Conservation (phyloP, 2,797 vertebrate genomes). For the Phataginus tetradactyla region DNA sequence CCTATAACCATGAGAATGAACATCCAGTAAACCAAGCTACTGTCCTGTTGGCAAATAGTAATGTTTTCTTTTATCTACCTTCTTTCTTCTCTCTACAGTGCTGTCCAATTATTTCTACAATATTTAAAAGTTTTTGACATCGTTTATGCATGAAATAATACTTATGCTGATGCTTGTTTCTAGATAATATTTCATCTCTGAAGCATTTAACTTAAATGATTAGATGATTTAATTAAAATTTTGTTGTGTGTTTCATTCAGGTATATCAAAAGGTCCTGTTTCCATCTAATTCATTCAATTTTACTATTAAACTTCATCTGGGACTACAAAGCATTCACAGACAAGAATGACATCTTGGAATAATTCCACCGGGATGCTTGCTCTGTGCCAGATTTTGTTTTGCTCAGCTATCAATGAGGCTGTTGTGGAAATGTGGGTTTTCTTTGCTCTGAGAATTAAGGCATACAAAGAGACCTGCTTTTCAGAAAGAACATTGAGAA, state of each 20-base stretch:
- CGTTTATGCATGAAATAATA: slow-evolving; percentile 22
- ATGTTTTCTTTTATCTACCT: background rate
- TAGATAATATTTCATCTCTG: background rate
- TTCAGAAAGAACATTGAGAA: slow-evolving; percentile 88
- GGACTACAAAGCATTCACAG: slow-evolving; percentile 80
- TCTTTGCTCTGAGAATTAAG: slow-evolving; percentile 90
- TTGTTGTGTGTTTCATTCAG: slow-evolving; percentile 67
- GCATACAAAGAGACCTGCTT: slow-evolving; percentile 88
- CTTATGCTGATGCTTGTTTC: slow-evolving; percentile 14
- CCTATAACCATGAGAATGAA: background rate
- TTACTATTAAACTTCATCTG: slow-evolving; percentile 84
- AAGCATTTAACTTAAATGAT: slow-evolving; percentile 53
- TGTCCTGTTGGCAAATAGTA: background rate
- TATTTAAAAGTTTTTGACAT: background rate
- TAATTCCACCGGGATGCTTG: slow-evolving; percentile 84
- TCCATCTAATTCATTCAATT: slow-evolving; percentile 80
- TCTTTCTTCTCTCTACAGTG: slow-evolving; percentile 9
- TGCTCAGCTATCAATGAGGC: slow-evolving; percentile 88
- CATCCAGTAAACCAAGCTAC: background rate
- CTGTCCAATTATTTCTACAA: background rate
- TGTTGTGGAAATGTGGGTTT: slow-evolving; percentile 90
- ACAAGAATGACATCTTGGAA: slow-evolving; percentile 86
- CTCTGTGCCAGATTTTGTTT: slow-evolving; percentile 88
- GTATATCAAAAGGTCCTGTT: slow-evolving; percentile 76
- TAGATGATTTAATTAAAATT: slow-evolving; percentile 58